Evolutionary conservation across 92 coral and sea anemone species (phyloP).

Genomic region (Bergia sp.): DNA sequence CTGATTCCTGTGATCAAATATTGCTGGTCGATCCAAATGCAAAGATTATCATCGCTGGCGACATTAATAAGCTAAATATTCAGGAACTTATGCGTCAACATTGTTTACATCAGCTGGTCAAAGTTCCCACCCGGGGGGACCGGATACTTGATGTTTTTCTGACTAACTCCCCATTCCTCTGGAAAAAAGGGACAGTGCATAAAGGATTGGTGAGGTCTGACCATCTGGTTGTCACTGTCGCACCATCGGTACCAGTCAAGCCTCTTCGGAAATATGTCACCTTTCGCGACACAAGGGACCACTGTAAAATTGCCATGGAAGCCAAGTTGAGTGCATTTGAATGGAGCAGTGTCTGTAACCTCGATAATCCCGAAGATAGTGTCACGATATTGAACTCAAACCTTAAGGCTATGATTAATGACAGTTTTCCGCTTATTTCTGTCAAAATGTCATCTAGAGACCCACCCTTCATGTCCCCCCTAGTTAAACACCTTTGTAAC

Average conservation of each 20-base stretch:
- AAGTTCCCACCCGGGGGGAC: not conserved
- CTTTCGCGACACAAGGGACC: constrained; percentile 52
- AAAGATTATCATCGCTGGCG: constrained; percentile 36
- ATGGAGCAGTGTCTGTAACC: constrained; percentile 35
- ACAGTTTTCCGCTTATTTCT: not conserved
- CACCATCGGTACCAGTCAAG: too few species aligned
- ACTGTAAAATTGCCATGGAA: too few species aligned
- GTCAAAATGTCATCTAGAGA: constrained; percentile 45
- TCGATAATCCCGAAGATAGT: constrained; percentile 8
- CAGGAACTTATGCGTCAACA: not conserved
- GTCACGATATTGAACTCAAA: constrained; percentile 33
- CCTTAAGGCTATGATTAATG: constrained; percentile 44
- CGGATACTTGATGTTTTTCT: not conserved
- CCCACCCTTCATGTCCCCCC: constrained; percentile 1
- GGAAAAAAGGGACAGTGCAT: not conserved
- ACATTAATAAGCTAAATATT: constrained; percentile 9
- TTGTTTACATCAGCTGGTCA: too few species aligned
- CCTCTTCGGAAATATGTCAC: constrained; percentile 41
- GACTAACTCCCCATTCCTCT: not conserved
- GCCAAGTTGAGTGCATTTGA: too few species aligned
- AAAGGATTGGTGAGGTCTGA: not conserved
- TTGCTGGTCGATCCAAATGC: not conserved
- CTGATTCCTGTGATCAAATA: too few species aligned
- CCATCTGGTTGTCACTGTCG: too few species aligned
- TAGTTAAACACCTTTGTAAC: too few species aligned